Evolutionary conservation across 2,797 vertebrate species (phyloP).

Genomic region (Acropternis orthonyx): DNA sequence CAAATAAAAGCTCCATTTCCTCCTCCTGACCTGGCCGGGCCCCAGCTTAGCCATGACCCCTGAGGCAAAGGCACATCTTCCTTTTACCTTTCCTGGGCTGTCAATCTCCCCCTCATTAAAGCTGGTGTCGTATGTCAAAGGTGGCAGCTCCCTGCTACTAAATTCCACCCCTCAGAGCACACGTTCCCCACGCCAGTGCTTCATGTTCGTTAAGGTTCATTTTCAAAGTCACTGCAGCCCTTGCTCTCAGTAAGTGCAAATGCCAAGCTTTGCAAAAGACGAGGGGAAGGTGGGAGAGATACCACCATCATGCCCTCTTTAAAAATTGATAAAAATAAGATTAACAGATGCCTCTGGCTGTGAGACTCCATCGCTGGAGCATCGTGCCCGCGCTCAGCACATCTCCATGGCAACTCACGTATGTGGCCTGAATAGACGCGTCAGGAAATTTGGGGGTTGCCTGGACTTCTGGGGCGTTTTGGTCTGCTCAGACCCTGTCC

Average conservation of each 20-base stretch:
- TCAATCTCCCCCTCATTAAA: slow-evolving; percentile 8
- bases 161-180: not conserved
- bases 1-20: not conserved
- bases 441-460: not conserved
- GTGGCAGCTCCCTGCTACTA: slow-evolving; percentile 28
- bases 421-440: not conserved
- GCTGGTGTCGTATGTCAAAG: not conserved
- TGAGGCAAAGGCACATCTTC: not conserved
- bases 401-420: slow-evolving; percentile 63
- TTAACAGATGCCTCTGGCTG: slow-evolving; percentile 45
- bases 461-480: not conserved
- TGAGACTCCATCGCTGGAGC: not conserved
- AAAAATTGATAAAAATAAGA: slow-evolving; percentile 53
- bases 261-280: not conserved
- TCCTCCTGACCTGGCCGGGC: not conserved
- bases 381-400: not conserved
- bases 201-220: not conserved
- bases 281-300: not conserved
- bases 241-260: not conserved
- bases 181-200: not conserved
- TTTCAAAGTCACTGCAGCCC: not conserved
- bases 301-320: not conserved
- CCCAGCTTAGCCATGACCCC: not conserved
- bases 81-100: not conserved
- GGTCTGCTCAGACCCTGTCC: not conserved